Evolutionary conservation across 2,888 invertebrate species (phyloP).

Genomic region (Homarus gammarus): DNA sequence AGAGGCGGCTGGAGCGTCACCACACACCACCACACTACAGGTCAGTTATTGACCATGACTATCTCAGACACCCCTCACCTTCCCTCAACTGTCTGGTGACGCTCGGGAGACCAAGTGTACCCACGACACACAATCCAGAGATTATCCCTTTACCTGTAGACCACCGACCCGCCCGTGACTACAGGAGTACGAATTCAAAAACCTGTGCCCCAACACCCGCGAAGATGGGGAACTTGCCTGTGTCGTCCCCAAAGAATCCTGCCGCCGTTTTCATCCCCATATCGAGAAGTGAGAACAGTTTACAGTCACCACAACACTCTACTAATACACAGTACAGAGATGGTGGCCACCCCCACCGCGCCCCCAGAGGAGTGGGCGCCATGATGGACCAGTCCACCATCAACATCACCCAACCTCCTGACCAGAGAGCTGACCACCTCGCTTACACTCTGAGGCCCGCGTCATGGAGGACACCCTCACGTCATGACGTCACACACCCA

Average conservation of each 20-base stretch:
- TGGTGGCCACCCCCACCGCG: background rate
- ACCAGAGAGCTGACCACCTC: background rate
- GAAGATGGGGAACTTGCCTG: background rate
- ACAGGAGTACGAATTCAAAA: background rate
- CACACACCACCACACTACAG: too few relatives aligned
- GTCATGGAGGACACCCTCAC: background rate
- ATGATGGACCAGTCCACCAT: background rate
- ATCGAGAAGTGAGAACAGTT: background rate
- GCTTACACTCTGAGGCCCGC: background rate
- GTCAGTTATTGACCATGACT: background rate
- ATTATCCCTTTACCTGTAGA: background rate
- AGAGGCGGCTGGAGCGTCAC: background rate
- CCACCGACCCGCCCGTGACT: background rate
- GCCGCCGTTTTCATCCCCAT: background rate
- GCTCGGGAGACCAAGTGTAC: background rate
- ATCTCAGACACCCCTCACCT: background rate
- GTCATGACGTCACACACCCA: background rate
- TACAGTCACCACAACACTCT: background rate
- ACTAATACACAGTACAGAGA: background rate
- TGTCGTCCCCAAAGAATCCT: background rate
- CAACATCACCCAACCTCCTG: background rate
- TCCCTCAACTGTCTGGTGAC: background rate
- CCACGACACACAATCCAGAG: background rate
- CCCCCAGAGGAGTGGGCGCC: background rate
- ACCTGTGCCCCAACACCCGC: background rate